Evolutionary conservation across 1,140 invertebrate genomes (phyloP).

Genomic region (Hormaphis cornu): DNA sequence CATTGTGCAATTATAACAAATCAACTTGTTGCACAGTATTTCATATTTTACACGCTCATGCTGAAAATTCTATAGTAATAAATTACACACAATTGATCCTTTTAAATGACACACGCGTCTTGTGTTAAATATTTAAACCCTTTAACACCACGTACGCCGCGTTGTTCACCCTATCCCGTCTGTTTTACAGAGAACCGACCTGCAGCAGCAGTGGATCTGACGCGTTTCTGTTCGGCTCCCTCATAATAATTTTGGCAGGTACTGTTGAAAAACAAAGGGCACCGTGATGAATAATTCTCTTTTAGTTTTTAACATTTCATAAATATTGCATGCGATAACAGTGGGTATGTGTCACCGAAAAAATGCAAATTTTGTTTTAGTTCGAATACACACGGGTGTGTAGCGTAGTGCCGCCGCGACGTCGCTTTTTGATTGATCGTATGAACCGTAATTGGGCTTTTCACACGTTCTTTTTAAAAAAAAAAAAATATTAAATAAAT

Average conservation of each 20-base stretch:
- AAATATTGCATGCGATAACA: neutral
- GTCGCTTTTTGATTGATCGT: conserved; percentile 3
- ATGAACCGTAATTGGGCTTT: neutral
- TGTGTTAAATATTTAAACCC: too few species aligned
- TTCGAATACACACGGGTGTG: neutral
- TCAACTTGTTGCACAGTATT: too few species aligned
- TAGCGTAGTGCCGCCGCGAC: neutral
- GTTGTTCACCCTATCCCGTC: too few species aligned
- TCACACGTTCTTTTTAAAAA: neutral
- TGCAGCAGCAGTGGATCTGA: too few species aligned
- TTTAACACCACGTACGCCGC: too few species aligned
- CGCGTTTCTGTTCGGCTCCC: neutral
- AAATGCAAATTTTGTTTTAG: conserved; percentile 7
- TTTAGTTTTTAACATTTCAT: neutral
- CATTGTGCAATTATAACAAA: too few species aligned
- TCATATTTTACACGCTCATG: too few species aligned
- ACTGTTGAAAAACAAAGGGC: conserved; percentile 5
- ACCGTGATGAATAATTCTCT: conserved; percentile 24
- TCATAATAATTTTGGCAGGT: neutral
- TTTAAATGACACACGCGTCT: too few species aligned
- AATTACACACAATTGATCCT: too few species aligned
- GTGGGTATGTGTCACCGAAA: neutral
- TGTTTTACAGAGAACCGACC: too few species aligned
- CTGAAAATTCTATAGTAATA: too few species aligned
- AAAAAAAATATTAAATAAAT: neutral